Percentiles rank a stretch among this genome's conserved stretches.
Evolutionary conservation across 2,888 invertebrate species (phyloP).

Genomic region (Mongoloraphidia duomilia): DNA sequence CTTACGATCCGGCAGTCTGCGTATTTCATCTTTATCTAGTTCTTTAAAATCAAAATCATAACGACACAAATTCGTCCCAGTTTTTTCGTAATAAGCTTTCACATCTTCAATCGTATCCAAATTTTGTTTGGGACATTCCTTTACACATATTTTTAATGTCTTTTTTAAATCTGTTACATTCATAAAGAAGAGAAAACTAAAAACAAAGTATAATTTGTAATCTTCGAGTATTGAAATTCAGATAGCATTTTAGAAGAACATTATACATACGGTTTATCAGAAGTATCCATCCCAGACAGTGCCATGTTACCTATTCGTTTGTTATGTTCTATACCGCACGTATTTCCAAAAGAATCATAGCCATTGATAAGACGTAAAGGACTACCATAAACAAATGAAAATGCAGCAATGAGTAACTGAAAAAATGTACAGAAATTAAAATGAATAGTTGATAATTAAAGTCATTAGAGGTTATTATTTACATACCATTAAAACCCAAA

Average conservation of each 20-base stretch:
- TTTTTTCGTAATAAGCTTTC: conserved; percentile 53
- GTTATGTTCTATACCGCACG: conserved; percentile 74
- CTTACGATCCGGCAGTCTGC: conserved; percentile 17
- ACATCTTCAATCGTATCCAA: conserved; percentile 51
- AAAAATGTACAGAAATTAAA: conserved; percentile 15
- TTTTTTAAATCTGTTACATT: conserved; percentile 60
- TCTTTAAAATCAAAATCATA: conserved; percentile 48
- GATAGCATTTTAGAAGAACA: conserved; percentile 6
- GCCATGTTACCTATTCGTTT: conserved; percentile 57
- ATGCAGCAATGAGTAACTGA: conserved; percentile 69
- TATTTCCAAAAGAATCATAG: conserved; percentile 88
- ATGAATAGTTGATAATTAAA: background rate
- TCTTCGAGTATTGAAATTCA: background rate
- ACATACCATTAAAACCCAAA: conserved; percentile 74
- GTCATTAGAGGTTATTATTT: conserved; percentile 4
- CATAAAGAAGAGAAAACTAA: conserved; percentile 65
- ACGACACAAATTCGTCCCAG: conserved; percentile 64
- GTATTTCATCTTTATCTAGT: conserved; percentile 29
- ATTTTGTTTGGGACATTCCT: conserved; percentile 62
- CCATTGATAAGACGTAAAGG: conserved; percentile 77
- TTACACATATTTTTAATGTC: conserved; percentile 79
- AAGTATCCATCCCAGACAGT: conserved; percentile 66
- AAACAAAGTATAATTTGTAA: conserved; percentile 13
- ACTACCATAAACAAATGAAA: conserved; percentile 79
- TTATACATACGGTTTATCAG: conserved; percentile 45